Percentiles rank a stretch among this genome's conserved stretches.
These are phyloP conservation scores for Eupithecia exiguata DNA, from an alignment of 2,888 invertebrate species.

Conservation along the genomic window DNA sequence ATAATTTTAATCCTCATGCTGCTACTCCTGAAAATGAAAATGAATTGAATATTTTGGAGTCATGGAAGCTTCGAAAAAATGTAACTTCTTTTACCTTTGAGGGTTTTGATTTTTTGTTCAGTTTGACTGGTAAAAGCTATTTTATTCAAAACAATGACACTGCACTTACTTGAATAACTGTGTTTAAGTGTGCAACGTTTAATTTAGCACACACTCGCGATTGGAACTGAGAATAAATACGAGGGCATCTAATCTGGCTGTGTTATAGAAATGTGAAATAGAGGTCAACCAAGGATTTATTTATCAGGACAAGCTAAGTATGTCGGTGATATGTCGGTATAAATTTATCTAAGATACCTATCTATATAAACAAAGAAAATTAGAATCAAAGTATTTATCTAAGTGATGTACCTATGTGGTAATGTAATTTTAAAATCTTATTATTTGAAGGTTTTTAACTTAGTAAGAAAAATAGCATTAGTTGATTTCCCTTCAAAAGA, in stretches of 20 bases:
- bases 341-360: not conserved
- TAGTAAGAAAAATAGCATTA: not conserved
- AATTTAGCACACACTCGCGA: not conserved
- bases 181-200: conserved; percentile 18
- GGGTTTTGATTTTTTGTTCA: not conserved
- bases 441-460: not conserved
- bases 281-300: conserved; percentile 26
- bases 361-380: too few species aligned
- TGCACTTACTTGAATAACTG: conserved; percentile 2
- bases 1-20: conserved; percentile 31
- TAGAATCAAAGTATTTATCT: not conserved
- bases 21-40: conserved; percentile 15
- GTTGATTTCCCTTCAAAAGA: not conserved
- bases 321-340: not conserved
- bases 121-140: not conserved
- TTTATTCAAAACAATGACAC: not conserved
- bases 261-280: conserved; percentile 25
- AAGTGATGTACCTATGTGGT: too few species aligned
- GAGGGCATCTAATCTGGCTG: conserved; percentile 20
- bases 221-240: conserved; percentile 28
- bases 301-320: not conserved
- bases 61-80: not conserved
- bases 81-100: not conserved
- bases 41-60: not conserved
- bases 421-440: not conserved